Evolutionary conservation across 2,888 invertebrate genomes (phyloP).

Genomic region (Dione juno): DNA sequence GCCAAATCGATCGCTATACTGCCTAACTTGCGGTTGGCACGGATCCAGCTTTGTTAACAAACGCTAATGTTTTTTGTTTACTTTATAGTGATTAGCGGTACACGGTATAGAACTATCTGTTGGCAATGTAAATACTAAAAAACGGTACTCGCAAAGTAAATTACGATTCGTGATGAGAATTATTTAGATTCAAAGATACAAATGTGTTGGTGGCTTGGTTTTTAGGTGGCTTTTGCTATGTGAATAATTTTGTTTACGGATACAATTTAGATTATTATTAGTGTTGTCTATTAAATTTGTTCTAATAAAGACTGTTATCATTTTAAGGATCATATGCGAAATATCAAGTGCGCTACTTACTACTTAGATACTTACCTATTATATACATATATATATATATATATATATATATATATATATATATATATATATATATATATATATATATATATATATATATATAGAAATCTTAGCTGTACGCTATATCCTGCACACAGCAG

Average conservation of each 20-base stretch:
- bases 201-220: background rate
- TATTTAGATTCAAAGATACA: conserved; percentile 12
- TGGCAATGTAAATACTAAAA: conserved; percentile 34
- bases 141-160: conserved; percentile 17
- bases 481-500: too few species aligned
- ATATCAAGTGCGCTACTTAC: too few species aligned
- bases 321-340: too few species aligned
- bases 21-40: conserved; percentile 45
- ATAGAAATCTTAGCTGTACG: too few species aligned
- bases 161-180: conserved; percentile 25
- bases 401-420: too few species aligned
- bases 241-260: conserved; percentile 1
- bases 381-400: too few species aligned
- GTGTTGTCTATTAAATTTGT: too few species aligned
- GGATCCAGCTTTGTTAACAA: conserved; percentile 48
- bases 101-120: conserved; percentile 48
- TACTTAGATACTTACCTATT: too few species aligned
- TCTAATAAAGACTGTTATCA: too few species aligned
- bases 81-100: conserved; percentile 48
- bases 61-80: conserved; percentile 50
- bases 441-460: too few species aligned
- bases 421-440: too few species aligned
- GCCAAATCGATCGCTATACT: conserved; percentile 35
- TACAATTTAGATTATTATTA: too few species aligned
- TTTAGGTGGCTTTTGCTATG: background rate